Percentiles rank a stretch among this genome's conserved stretches.
Conservation (phyloP, 1,140 invertebrate species). For the Chlorops oryzae region DNA sequence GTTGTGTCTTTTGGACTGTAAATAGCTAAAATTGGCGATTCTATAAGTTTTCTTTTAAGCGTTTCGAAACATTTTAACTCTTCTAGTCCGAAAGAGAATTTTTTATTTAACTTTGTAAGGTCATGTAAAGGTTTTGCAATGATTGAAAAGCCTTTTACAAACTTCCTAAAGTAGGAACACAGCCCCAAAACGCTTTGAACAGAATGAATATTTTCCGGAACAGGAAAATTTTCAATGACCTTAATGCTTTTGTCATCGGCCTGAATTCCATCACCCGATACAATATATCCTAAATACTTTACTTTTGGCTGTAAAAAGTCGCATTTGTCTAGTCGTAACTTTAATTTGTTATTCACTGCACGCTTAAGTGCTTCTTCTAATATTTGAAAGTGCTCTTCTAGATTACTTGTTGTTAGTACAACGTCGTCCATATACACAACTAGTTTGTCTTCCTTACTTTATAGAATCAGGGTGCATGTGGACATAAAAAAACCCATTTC, state of each 20-base stretch:
- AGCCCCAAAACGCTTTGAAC: too few relatives aligned
- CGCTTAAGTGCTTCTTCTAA: conserved; percentile 21
- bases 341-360: conserved; percentile 31
- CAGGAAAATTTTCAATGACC: too few relatives aligned
- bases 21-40: too few relatives aligned
- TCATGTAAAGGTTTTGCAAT: conserved; percentile 23
- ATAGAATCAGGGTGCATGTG: not conserved
- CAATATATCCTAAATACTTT: conserved; percentile 22
- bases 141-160: conserved; percentile 27
- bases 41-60: too few relatives aligned
- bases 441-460: conserved; percentile 17
- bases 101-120: conserved; percentile 21
- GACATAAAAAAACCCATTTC: not conserved
- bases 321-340: conserved; percentile 44
- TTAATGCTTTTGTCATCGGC: conserved; percentile 26
- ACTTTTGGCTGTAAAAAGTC: conserved; percentile 24
- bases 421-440: conserved; percentile 15
- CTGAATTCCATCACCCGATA: conserved; percentile 15
- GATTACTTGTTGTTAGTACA: not conserved
- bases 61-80: too few relatives aligned
- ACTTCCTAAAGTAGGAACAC: conserved; percentile 4
- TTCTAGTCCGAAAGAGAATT: conserved; percentile 25
- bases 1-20: too few relatives aligned
- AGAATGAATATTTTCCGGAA: too few relatives aligned
- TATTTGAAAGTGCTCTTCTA: not conserved